A percentile compares a stretch with the other conserved stretches of the same genome.
These are phyloP conservation scores for Panopea generosa DNA, from an alignment of 2,888 invertebrate species.

Conservation along the genomic window DNA sequence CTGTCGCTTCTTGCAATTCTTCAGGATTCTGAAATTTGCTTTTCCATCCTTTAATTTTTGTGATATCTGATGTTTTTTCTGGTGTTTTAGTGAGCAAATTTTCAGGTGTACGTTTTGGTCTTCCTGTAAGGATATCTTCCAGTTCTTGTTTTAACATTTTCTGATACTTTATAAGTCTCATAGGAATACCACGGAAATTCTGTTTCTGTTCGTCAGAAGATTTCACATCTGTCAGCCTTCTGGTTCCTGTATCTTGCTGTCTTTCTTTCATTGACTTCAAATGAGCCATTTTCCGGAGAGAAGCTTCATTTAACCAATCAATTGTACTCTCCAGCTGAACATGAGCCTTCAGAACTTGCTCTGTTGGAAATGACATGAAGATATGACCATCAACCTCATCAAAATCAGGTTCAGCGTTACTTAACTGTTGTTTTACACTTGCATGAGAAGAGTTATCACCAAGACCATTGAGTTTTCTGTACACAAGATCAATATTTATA, in stretches of 20 bases:
- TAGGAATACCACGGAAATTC: slow-evolving; percentile 76
- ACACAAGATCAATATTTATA: slow-evolving; percentile 3
- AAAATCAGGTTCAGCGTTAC: slow-evolving; percentile 75
- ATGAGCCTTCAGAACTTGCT: slow-evolving; percentile 76
- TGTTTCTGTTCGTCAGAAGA: slow-evolving; percentile 62
- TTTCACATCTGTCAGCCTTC: slow-evolving; percentile 61
- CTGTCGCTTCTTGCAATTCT: slow-evolving; percentile 51
- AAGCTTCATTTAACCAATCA: slow-evolving; percentile 49
- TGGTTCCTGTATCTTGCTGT: slow-evolving; percentile 47
- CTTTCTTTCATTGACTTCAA: slow-evolving; percentile 61
- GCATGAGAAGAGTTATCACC: not conserved
- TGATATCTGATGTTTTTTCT: slow-evolving; percentile 75
- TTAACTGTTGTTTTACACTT: slow-evolving; percentile 32
- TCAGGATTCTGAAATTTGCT: slow-evolving; percentile 68
- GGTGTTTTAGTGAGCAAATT: slow-evolving; percentile 36
- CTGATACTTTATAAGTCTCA: slow-evolving; percentile 75
- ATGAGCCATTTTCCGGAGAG: slow-evolving; percentile 43
- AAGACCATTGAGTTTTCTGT: not conserved
- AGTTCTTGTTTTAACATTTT: slow-evolving; percentile 71
- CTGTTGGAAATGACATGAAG: slow-evolving; percentile 78
- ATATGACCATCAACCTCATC: slow-evolving; percentile 79
- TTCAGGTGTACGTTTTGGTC: slow-evolving; percentile 37
- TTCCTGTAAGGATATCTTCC: slow-evolving; percentile 48
- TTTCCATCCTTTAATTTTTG: slow-evolving; percentile 81
- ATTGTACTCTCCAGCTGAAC: slow-evolving; percentile 71